These are phyloP conservation scores for Bembecia ichneumoniformis DNA, from an alignment of 2,888 invertebrate genomes.

Conservation along the genomic window DNA sequence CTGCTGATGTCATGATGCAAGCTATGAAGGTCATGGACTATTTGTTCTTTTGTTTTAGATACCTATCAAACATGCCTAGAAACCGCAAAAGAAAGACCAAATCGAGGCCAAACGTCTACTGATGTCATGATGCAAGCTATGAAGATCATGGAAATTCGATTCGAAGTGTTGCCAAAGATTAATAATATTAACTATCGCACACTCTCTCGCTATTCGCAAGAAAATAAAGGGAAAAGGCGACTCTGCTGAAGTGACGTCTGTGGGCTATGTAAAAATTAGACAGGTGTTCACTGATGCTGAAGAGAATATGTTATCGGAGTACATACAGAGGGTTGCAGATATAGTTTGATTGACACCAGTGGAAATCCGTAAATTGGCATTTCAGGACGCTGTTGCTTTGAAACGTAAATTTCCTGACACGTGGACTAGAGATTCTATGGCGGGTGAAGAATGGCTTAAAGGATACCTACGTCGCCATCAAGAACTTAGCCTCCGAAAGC, in stretches of 20 bases:
- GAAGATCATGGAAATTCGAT: conserved; percentile 1
- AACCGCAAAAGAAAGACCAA: conserved; percentile 1
- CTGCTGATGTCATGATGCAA: conserved; percentile 2
- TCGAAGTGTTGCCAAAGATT: conserved; percentile 4
- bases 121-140: conserved; percentile 3
- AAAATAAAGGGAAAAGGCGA: not conserved
- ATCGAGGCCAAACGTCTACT: not conserved
- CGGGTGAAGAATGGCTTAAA: conserved; percentile 10
- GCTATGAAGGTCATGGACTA: not conserved
- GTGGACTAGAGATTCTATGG: conserved; percentile 4
- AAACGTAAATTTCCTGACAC: conserved; percentile 3
- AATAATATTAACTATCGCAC: conserved; percentile 3
- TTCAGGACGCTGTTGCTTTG: conserved; percentile 2
- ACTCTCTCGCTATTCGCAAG: conserved; percentile 1
- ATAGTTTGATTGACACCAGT: conserved; percentile 3
- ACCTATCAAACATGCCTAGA: conserved; percentile 1
- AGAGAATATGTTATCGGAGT: conserved; percentile 7
- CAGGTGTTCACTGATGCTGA: conserved; percentile 9
- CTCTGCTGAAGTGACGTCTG: no score
- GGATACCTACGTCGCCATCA: conserved; percentile 16
- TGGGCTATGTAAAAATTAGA: conserved; percentile 6
- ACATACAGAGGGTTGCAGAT: conserved; percentile 3
- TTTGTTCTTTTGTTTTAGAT: no score
- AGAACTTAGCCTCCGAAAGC: conserved; percentile 13
- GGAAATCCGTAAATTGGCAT: conserved; percentile 4